Evolutionary conservation across 2,888 invertebrate genomes (phyloP).

Genomic region (Stenotaenia linearis): DNA sequence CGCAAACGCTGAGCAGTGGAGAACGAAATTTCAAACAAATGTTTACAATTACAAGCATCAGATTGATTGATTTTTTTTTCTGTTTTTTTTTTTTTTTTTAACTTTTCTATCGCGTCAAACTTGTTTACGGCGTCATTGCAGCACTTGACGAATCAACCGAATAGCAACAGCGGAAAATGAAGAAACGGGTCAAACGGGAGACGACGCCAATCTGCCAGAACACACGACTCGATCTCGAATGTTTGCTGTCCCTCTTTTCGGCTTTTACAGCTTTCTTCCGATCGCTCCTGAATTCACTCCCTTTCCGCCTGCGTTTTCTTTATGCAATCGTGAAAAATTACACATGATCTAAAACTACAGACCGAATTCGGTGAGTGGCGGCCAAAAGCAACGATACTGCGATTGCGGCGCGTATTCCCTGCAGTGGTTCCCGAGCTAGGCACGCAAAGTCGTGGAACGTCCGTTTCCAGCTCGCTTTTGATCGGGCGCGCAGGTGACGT

Average conservation of each 20-base stretch:
- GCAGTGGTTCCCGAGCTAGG: background rate
- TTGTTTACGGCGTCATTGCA: background rate
- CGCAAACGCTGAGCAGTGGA: background rate
- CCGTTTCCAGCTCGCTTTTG: background rate
- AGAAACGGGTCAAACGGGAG: background rate
- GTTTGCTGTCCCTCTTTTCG: background rate
- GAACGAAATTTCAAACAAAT: background rate
- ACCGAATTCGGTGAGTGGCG: background rate
- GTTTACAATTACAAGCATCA: background rate
- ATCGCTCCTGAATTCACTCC: background rate
- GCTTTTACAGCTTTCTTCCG: background rate
- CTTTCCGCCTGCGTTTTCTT: background rate
- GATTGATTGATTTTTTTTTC: background rate
- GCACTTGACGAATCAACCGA: background rate
- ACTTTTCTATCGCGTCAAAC: background rate
- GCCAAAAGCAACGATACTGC: background rate
- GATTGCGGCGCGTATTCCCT: background rate
- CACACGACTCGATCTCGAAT: background rate
- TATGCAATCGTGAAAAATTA: background rate
- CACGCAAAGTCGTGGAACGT: background rate
- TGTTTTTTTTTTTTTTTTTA: background rate
- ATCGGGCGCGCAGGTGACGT: background rate
- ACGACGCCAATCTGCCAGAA: background rate
- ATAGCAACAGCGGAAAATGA: background rate
- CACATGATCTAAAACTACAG: background rate